Conservation (phyloP, 2,797 vertebrate species). For the Esox masquinongy region DNA sequence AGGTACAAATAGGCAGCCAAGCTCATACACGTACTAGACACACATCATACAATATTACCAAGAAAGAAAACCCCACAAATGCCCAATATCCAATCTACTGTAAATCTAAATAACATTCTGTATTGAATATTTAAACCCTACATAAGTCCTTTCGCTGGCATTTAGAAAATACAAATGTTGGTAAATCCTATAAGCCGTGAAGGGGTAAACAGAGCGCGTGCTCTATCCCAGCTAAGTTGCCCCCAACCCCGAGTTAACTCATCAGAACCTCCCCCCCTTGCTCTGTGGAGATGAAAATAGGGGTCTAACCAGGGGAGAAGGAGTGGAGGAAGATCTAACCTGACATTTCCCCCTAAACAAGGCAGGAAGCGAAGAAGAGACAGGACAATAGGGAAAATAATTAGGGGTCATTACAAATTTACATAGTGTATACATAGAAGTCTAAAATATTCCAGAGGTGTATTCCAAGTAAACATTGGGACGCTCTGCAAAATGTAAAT, state of each 20-base stretch:
- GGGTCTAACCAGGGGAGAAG: background rate
- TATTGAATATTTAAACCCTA: too few species aligned
- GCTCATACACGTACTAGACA: constrained; percentile 25
- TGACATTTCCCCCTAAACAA: constrained; percentile 4
- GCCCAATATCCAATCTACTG: background rate
- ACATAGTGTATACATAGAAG: too few species aligned
- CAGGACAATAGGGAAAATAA: constrained; percentile 22
- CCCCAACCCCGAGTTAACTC: too few species aligned
- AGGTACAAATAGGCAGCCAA: constrained; percentile 16
- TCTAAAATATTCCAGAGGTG: too few species aligned
- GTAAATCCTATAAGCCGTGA: too few species aligned
- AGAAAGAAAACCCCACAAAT: background rate
- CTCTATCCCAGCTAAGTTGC: too few species aligned
- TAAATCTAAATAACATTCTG: constrained; percentile 48
- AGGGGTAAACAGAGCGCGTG: too few species aligned
- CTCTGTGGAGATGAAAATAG: background rate
- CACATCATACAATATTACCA: background rate
- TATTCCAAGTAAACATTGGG: too few species aligned
- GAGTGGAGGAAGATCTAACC: background rate
- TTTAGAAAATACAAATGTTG: too few species aligned
- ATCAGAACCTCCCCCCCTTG: constrained; percentile 5
- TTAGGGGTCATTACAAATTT: too few species aligned
- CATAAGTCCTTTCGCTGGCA: too few species aligned
- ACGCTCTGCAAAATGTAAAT: too few species aligned
- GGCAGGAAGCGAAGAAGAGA: constrained; percentile 2